Evolutionary conservation across 2,888 invertebrate genomes (phyloP), one percentile per base, ranked within the genome.

Genomic region (Arctia plantaginis): DNA sequence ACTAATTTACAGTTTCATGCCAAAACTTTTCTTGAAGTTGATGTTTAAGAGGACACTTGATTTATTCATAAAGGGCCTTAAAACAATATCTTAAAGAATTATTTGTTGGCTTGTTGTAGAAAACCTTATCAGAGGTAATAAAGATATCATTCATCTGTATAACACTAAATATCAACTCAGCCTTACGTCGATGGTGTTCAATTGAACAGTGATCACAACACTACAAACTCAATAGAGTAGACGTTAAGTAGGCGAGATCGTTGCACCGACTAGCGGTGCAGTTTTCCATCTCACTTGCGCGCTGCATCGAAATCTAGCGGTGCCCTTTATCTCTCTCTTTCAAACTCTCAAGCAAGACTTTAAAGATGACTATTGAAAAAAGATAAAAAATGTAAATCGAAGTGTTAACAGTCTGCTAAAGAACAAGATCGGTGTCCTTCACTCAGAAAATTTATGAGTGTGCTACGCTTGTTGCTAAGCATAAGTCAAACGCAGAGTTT

Each of bases 211-310:
- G 69, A 79, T 74, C 66, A 81, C 84, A 81, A 72, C 86, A 82
- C 85, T 85, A 82, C 18, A 74, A 35, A 69, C 74, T 69, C 80
- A 80, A 79, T 85, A 84, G 86, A 83, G 87, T 86, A 88, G 86
- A 87, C 85, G 76, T 79, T 85, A 85, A 86, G 87, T 88, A 88
- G 88, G 87, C 86, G 89, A 88, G 89, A 90, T 89, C 87, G 89
- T 88, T 92, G 90, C 89, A 89, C 86, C 86, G 87, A 80, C 88
- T 90, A 91, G 90, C 91, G 89, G 91, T 90, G 88, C 88, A 90
- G 81, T 81, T 82, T 85, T 86, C 83, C 78, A 78, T 89, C 87
- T 86, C 88, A 75, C 85, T 90, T 87, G 73, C 86, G 80, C 82
- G 20, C 73, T 74, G 51, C 72, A 74, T 74, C 68, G 68, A 78